Conservation (phyloP, 2,113 vertebrate species). For the Odontesthes bonariensis region DNA sequence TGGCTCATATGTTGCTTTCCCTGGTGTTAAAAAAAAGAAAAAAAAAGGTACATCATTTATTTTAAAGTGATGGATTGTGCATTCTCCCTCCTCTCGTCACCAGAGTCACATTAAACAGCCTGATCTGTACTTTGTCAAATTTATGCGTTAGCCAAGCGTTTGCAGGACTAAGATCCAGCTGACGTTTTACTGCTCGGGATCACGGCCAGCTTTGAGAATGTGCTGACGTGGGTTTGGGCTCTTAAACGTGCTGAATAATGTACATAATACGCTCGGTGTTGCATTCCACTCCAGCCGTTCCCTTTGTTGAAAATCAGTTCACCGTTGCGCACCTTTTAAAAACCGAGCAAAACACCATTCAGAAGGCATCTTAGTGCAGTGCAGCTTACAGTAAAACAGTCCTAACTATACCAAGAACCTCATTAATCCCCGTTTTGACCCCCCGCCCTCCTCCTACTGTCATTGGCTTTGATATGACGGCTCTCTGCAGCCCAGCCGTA, state of each 20-base stretch:
- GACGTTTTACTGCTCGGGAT: slow-evolving; percentile 52
- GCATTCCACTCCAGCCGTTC: slow-evolving; percentile 11
- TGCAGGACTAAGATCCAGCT: slow-evolving; percentile 41
- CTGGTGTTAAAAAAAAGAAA: background rate
- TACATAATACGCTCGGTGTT: slow-evolving; percentile 30
- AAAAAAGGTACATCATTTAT: background rate
- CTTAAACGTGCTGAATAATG: slow-evolving; percentile 62
- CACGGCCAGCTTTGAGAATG: slow-evolving; percentile 55
- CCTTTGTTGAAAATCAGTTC: slow-evolving; percentile 2
- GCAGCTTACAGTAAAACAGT: slow-evolving; percentile 32
- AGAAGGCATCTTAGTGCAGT: slow-evolving; percentile 22
- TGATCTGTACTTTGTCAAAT: slow-evolving; percentile 29
- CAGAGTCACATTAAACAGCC: background rate
- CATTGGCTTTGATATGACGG: slow-evolving; percentile 55
- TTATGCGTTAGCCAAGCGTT: slow-evolving; percentile 38
- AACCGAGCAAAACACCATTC: background rate
- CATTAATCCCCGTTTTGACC: slow-evolving; percentile 35
- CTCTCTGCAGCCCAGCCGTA: slow-evolving; percentile 36
- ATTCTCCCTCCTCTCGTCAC: too few species aligned
- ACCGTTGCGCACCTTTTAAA: background rate
- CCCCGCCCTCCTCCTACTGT: background rate
- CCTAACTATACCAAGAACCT: slow-evolving; percentile 35
- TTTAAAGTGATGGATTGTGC: background rate
- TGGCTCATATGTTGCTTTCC: background rate
- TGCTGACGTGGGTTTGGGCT: slow-evolving; percentile 63